Evolutionary conservation across 2,113 vertebrate genomes (phyloP).

Genomic region (Colius striatus): DNA sequence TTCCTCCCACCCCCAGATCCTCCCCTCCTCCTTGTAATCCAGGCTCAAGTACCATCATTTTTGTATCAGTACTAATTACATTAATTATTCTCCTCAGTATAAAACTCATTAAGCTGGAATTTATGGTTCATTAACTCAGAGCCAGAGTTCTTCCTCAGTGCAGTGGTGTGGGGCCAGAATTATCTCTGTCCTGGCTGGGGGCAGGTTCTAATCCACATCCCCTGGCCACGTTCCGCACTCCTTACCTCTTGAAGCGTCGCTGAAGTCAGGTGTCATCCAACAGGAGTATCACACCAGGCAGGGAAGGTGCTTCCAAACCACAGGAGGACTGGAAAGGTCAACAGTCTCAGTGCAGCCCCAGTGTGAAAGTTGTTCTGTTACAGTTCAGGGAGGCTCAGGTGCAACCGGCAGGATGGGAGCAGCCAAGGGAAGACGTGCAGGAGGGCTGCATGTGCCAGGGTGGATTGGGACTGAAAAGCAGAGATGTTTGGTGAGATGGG

Average conservation of each 20-base stretch:
- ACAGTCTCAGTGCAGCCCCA: neutral
- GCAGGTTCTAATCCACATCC: neutral
- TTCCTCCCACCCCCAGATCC: neutral
- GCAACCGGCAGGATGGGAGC: neutral
- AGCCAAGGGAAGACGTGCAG: neutral
- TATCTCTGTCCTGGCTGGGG: conserved; percentile 12
- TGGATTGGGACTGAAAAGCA: neutral
- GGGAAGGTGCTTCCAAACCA: neutral
- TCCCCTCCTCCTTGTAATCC: neutral
- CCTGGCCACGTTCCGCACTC: neutral
- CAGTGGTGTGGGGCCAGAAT: neutral
- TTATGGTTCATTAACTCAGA: conserved; percentile 58
- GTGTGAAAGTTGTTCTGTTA: neutral
- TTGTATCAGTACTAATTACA: conserved; percentile 67
- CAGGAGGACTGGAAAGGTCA: neutral
- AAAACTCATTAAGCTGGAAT: conserved; percentile 69
- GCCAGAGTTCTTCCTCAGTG: neutral
- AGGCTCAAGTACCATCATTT: conserved; percentile 46
- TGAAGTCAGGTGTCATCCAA: accelerated
- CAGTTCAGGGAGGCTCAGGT: neutral
- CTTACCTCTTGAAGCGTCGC: neutral
- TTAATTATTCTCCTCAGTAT: conserved; percentile 72
- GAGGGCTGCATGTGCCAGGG: neutral
- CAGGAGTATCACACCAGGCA: neutral
- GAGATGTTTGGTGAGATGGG: neutral